Conservation (phyloP, 2,113 vertebrate species). For the Leptosomus discolor region DNA sequence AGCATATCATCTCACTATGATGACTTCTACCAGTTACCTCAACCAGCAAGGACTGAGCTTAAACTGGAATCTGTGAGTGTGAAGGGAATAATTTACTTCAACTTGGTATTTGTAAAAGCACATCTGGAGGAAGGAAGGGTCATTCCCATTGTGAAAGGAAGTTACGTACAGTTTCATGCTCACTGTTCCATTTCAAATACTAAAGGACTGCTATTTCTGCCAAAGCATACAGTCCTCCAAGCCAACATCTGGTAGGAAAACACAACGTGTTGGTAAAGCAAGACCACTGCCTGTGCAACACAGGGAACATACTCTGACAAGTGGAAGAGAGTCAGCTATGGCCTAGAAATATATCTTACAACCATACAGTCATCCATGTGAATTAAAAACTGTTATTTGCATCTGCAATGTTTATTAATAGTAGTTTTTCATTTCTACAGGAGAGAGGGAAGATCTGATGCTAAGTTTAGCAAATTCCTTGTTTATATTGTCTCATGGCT, state of each 20-base stretch:
- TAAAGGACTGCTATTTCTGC: background rate
- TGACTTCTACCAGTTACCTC: background rate
- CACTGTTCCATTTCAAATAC: background rate
- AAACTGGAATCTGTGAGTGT: background rate
- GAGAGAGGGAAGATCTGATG: background rate
- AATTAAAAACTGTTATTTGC: background rate
- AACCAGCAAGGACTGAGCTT: background rate
- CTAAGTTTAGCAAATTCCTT: background rate
- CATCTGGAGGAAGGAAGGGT: conserved; percentile 12
- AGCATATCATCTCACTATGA: background rate
- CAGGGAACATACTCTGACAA: background rate
- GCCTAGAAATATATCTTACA: background rate
- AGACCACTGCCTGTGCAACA: background rate
- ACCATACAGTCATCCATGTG: background rate
- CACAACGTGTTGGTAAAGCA: background rate
- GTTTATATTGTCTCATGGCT: background rate
- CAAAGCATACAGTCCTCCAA: background rate
- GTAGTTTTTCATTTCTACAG: background rate
- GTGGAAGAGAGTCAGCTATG: background rate
- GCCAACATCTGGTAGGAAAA: background rate
- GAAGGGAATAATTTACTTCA: background rate
- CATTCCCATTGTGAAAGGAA: background rate
- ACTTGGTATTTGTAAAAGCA: background rate
- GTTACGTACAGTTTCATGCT: background rate
- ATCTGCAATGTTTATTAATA: background rate